These are phyloP conservation scores for Leptothorax acervorum DNA, from an alignment of 2,888 invertebrate genomes.

Conservation along the genomic window DNA sequence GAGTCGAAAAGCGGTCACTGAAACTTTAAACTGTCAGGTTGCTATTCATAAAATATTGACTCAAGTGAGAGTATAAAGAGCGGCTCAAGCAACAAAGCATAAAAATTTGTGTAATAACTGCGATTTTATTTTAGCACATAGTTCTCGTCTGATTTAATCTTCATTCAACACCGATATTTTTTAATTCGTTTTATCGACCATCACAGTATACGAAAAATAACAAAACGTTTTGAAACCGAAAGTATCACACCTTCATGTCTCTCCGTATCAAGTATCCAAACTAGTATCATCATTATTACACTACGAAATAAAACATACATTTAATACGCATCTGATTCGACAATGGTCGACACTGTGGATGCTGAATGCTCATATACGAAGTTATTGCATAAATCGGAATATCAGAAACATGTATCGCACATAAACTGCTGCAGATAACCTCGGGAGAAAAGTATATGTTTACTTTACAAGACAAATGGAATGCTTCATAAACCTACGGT, in stretches of 20 bases:
- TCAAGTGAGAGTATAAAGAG: not conserved
- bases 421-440: slow-evolving; percentile 1
- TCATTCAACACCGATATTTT: not conserved
- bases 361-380: not conserved
- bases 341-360: not conserved
- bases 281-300: not conserved
- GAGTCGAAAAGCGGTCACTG: slow-evolving; percentile 20
- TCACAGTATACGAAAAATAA: not conserved
- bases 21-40: slow-evolving; percentile 18
- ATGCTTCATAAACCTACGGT: slow-evolving; percentile 25
- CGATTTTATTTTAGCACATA: slow-evolving; percentile 13
- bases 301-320: not conserved
- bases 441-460: slow-evolving; percentile 16
- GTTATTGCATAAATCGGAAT: slow-evolving; percentile 20
- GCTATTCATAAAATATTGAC: slow-evolving; percentile 24
- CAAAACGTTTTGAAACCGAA: not conserved
- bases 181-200: not conserved
- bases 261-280: not conserved
- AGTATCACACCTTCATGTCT: not conserved
- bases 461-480: slow-evolving; percentile 23
- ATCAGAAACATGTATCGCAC: slow-evolving; percentile 18
- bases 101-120: not conserved
- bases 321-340: not conserved
- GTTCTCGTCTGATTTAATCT: not conserved
- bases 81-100: not conserved